Evolutionary conservation across 2,113 vertebrate species (phyloP), one percentile per base, ranked within the genome.

Genomic region (Hymenochirus boettgeri): DNA sequence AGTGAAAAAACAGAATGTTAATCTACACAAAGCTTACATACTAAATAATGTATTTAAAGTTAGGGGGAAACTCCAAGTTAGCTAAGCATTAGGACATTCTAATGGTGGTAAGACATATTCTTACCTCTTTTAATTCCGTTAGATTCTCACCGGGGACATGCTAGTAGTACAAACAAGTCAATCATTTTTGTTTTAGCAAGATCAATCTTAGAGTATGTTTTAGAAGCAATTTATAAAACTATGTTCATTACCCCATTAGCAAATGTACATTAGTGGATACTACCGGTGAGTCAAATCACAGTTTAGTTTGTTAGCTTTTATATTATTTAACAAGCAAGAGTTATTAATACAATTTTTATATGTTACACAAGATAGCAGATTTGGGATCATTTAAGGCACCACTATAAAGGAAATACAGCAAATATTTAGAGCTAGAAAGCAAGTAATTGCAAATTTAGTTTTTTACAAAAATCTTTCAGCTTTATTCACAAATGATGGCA

Each of bases 91-190:
- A 87, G 85, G 86, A 88, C 88, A 91, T 84, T 91, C 85, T 91
- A 90, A 87, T 81, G 83, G 86, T 89, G 89, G 85, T 89, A 89
- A 89, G 87, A 84, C 79, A 83, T 88, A 91, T 72, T 96, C 95
- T 97, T 98, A 97, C 94, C 96, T 97, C 93, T 88, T 92, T 93
- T 89, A 92, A 90, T 91, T 92, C 92, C 94, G 85, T 91, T 94
- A 93, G 90, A 91, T 89, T 95, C 88, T 94, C 92, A 92, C 76
- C 84, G 86, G 88, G 91, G 91, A 91, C 90, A 92, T 74, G 88
- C 89, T 93, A 92, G 89, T 92, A 91, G 89, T 88, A 86, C 90
- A 93, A 90, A 91, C 89, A 89, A 95, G 89, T 91, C 90, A 90
- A 89, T 93, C 92, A 92, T 83, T 90, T 89, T 93, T 88, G 88